Conservation (phyloP, 1,140 invertebrate genomes). For the Drosophila sproati region DNA sequence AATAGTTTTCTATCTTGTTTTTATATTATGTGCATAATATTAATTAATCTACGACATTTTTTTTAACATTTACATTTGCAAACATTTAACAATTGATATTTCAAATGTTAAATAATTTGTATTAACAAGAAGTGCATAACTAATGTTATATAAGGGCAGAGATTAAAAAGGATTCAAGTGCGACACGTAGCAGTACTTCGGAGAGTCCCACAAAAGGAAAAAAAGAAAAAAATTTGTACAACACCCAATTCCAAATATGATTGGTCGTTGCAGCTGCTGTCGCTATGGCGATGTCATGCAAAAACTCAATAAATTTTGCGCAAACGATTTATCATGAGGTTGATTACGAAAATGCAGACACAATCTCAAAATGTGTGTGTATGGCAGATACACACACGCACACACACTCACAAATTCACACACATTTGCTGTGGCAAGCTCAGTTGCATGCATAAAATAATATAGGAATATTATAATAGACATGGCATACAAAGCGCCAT, state of each 20-base stretch:
- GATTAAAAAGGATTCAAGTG: neutral
- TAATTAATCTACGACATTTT: no score
- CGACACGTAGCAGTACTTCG: neutral
- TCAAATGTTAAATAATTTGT: neutral
- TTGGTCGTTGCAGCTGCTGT: slow-evolving; percentile 62
- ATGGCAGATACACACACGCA: slow-evolving; percentile 24
- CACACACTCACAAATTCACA: neutral
- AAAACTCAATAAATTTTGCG: slow-evolving; percentile 80
- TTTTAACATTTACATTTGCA: no score
- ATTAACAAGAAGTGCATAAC: neutral
- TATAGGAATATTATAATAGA: slow-evolving; percentile 80
- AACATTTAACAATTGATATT: no score
- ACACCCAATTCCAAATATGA: slow-evolving; percentile 27
- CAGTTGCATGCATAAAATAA: slow-evolving; percentile 80
- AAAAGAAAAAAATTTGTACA: slow-evolving; percentile 9
- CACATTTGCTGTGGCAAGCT: slow-evolving; percentile 14
- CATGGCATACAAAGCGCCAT: slow-evolving; percentile 68
- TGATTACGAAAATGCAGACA: slow-evolving; percentile 81
- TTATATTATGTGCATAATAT: no score
- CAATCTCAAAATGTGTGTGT: slow-evolving; percentile 50
- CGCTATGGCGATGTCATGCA: slow-evolving; percentile 69
- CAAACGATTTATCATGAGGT: slow-evolving; percentile 81
- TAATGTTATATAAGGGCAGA: neutral
- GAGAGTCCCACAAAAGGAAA: neutral
- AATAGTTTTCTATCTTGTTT: no score